Percentiles rank a stretch among this genome's conserved stretches.
Conservation (phyloP, 2,113 vertebrate species). For the Condylura cristata region DNA sequence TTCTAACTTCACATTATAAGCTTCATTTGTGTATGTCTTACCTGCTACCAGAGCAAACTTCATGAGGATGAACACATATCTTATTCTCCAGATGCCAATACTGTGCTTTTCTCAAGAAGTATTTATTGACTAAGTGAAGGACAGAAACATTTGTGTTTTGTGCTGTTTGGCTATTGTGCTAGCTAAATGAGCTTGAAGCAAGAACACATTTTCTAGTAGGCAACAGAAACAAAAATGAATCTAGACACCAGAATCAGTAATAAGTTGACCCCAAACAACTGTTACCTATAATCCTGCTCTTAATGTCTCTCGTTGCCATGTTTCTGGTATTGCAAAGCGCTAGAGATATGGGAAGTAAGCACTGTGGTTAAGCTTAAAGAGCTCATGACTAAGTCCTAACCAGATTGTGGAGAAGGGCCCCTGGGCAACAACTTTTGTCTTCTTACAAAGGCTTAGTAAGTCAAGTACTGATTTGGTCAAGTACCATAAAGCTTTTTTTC, state of each 20-base stretch:
- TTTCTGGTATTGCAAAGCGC: background rate
- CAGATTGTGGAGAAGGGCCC: background rate
- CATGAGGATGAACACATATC: slow-evolving; percentile 21
- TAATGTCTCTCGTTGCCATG: background rate
- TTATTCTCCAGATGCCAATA: slow-evolving; percentile 1
- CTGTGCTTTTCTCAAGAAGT: slow-evolving; percentile 29
- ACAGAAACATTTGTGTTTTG: slow-evolving; percentile 36
- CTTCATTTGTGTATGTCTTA: slow-evolving; percentile 21
- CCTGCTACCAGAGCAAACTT: background rate
- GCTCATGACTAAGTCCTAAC: background rate
- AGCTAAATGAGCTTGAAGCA: slow-evolving; percentile 8
- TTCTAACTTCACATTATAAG: background rate
- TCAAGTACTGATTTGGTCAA: background rate
- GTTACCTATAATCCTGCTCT: slow-evolving; percentile 19
- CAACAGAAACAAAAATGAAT: slow-evolving; percentile 24
- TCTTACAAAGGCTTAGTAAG: background rate
- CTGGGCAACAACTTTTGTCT: background rate
- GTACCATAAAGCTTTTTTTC: background rate
- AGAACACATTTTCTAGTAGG: background rate
- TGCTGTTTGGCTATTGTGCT: slow-evolving; percentile 13
- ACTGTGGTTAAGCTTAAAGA: background rate
- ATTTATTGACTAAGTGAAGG: slow-evolving; percentile 13
- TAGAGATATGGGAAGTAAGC: background rate
- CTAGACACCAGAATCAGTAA: background rate
- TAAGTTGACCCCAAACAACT: background rate